phyloP scores from a whole-genome alignment of 2,113 vertebrate genomes.

The Pelusios castaneus region DNA sequence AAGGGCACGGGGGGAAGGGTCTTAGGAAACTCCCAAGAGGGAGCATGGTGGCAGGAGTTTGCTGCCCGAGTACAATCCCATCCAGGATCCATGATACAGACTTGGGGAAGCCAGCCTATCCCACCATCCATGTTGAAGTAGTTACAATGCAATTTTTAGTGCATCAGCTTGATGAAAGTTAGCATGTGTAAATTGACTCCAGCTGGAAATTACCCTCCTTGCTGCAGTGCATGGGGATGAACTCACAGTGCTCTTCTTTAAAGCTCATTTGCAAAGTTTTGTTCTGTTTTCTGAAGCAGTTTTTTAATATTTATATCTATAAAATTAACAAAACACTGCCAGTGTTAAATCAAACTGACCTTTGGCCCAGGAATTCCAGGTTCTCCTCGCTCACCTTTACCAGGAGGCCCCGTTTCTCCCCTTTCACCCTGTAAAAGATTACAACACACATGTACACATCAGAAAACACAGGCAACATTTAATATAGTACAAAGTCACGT shows the following conservation, averaged over 20 bases:
- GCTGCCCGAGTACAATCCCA: not conserved
- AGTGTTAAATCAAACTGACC: slow-evolving; percentile 77
- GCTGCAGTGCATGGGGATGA: not conserved
- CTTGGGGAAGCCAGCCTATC: too few relatives aligned
- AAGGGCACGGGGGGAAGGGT: too few relatives aligned
- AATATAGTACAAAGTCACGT: not conserved
- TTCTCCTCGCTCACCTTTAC: slow-evolving; percentile 92
- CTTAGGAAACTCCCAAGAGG: too few relatives aligned
- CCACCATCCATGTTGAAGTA: too few relatives aligned
- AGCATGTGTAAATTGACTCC: too few relatives aligned
- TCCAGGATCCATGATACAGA: too few relatives aligned
- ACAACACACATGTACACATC: not conserved
- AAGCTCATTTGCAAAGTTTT: not conserved
- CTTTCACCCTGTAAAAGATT: slow-evolving; percentile 86
- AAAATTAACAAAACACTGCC: not conserved
- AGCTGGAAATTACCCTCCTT: too few relatives aligned
- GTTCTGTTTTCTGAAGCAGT: slow-evolving; percentile 14
- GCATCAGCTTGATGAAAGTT: too few relatives aligned
- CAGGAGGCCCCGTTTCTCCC: slow-evolving; percentile 89
- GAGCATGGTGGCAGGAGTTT: not conserved
- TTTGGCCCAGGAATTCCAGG: slow-evolving; percentile 87
- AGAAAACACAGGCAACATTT: not conserved
- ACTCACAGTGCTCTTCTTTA: not conserved
- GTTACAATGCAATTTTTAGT: too few relatives aligned
- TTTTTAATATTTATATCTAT: not conserved